Conservation (phyloP, 1,140 invertebrate genomes). For the Octopus sinensis region DNA sequence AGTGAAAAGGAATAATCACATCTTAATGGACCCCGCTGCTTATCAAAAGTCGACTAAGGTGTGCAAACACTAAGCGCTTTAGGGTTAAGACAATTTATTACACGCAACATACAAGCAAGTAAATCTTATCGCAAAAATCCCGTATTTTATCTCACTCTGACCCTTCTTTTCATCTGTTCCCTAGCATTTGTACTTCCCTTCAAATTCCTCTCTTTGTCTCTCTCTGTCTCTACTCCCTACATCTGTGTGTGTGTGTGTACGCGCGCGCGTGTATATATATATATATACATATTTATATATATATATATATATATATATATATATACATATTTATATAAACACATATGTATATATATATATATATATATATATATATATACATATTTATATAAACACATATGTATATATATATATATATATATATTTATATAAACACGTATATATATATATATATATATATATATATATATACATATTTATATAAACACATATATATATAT, state of each 20-base stretch:
- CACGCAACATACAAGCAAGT: too few relatives aligned
- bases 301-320: background rate
- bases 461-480: constrained; percentile 1
- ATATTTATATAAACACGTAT: background rate
- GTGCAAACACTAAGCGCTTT: too few relatives aligned
- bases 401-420: constrained; percentile 9
- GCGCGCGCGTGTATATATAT: background rate
- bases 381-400: background rate
- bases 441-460: constrained; percentile 9
- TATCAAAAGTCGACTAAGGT: too few relatives aligned
- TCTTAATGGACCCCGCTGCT: too few relatives aligned
- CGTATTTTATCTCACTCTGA: too few relatives aligned
- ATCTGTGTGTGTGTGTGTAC: background rate
- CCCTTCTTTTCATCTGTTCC: too few relatives aligned
- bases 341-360: background rate
- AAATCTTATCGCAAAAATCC: too few relatives aligned
- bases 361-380: background rate
- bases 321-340: background rate
- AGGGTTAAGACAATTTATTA: too few relatives aligned
- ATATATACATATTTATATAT: background rate
- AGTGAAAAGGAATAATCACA: too few relatives aligned
- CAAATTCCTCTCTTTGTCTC: background rate
- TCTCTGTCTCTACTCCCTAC: background rate
- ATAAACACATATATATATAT: background rate
- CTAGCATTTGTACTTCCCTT: too few relatives aligned